Conservation (phyloP, 2,113 vertebrate species). For the Lichenostomus cassidix region DNA sequence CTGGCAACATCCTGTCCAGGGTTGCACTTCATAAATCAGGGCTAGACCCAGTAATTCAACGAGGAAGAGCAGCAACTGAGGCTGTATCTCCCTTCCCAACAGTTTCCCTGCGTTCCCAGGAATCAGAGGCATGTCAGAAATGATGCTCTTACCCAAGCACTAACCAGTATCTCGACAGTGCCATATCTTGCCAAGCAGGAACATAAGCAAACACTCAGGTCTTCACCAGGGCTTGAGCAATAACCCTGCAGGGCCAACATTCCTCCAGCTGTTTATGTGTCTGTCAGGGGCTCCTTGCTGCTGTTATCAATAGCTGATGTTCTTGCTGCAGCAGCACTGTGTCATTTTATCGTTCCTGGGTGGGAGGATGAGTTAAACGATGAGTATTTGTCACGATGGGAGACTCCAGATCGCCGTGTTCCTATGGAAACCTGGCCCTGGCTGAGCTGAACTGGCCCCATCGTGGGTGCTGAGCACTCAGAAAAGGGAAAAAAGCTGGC, state of each 20-base stretch:
- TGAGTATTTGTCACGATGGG: neutral
- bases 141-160: constrained; percentile 11
- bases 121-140: constrained; percentile 48
- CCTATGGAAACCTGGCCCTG: constrained; percentile 56
- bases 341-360: constrained; percentile 33
- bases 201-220: constrained; percentile 59
- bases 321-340: neutral
- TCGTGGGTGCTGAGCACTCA: constrained; percentile 17
- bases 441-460: constrained; percentile 19
- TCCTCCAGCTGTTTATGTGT: constrained; percentile 44
- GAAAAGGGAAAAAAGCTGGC: constrained; percentile 12
- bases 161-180: neutral
- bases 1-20: constrained; percentile 52
- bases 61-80: neutral
- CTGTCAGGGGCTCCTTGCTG: neutral
- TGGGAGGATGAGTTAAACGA: constrained; percentile 50
- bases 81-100: neutral
- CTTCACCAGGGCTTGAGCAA: constrained; percentile 55
- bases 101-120: neutral
- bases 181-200: constrained; percentile 14
- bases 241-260: neutral
- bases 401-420: neutral
- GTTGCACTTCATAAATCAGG: constrained; percentile 53
- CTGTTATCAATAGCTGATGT: constrained; percentile 12
- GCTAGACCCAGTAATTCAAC: neutral